Evolutionary conservation across 1,140 invertebrate species (phyloP), one percentile per base, ranked within the genome.

Genomic region (Brachionus angularis): DNA sequence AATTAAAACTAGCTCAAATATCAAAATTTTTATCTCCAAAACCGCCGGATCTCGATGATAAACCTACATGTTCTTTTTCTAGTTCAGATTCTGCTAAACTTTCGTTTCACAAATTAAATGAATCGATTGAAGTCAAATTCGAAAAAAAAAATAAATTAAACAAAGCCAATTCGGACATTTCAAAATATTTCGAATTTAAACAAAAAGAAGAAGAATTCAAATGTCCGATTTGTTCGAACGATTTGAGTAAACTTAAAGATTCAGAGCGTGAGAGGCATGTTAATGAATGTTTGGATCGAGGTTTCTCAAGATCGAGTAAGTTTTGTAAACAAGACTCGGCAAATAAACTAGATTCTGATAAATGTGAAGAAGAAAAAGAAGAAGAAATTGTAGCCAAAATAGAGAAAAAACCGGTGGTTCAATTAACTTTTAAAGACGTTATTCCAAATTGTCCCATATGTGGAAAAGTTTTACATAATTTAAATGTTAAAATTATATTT

Each of bases 381-480:
- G 29, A 46, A 50, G 14, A 29, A 33, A 47, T 10, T 47, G 10
- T 1, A 46, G 12, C 10, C 25, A 27, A 34, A n/a, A n/a, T n/a
- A n/a, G n/a, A n/a, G n/a, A n/a, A n/a, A n/a, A n/a, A n/a, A n/a
- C n/a, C n/a, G n/a, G n/a, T n/a, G n/a, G n/a, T n/a, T n/a, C n/a
- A n/a, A n/a, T n/a, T n/a, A n/a, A n/a, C 39, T 10, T 10, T 50
- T 34, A 50, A 67, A 49, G 62, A 67, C 23, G 42, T 33, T 7
- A 42, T 67, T 14, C 62, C 62, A 10, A 67, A 67, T 36, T 67
- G 62, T 49, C 62, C 62, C 3, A 67, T 67, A 25, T 67, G 62
- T 50, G 62, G 62, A 16, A 67, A 67, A 67, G 47, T 50, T 46
- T 50, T 67, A 29, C 62, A 67, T 29, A 47, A 46, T 29, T 50